Evolutionary conservation across 37 sponge, comb jelly and placozoan genomes (phyloP).

Genomic region (Diacarnus erythraeanus): DNA sequence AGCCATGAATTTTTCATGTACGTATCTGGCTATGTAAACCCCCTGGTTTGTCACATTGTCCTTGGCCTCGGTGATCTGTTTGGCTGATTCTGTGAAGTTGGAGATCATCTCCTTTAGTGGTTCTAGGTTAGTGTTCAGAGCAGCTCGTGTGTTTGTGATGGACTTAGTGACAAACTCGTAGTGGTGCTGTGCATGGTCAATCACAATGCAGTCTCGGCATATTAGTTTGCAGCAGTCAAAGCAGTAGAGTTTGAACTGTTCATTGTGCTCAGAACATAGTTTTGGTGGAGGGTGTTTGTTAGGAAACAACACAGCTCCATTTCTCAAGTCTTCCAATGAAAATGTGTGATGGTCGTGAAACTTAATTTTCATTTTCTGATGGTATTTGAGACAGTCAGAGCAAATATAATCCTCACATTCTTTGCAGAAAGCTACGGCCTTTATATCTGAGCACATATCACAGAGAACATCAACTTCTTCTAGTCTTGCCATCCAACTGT

Average conservation of each 20-base stretch:
- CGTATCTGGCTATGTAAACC: neutral
- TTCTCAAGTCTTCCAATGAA: neutral
- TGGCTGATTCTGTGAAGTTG: neutral
- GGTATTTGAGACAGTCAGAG: constrained; percentile 16
- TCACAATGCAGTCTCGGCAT: constrained; percentile 34
- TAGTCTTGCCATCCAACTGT: constrained; percentile 6
- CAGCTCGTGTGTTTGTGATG: neutral
- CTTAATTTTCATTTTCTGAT: constrained; percentile 19
- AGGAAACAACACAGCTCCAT: neutral
- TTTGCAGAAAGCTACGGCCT: constrained; percentile 19
- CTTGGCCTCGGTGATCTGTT: neutral
- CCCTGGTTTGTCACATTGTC: constrained; percentile 20
- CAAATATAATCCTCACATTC: constrained; percentile 39
- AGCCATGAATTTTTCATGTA: constrained; percentile 12
- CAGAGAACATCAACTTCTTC: neutral
- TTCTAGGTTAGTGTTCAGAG: neutral
- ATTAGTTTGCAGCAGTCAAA: constrained; percentile 23
- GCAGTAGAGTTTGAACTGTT: constrained; percentile 37
- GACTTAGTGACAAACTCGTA: constrained; percentile 24
- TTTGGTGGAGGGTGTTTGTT: neutral
- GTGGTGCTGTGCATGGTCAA: constrained; percentile 14
- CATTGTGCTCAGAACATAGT: constrained; percentile 6
- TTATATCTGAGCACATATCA: constrained; percentile 12
- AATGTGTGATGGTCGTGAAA: constrained; percentile 8
- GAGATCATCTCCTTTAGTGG: neutral